These are phyloP conservation scores for Oxyura jamaicensis DNA, from an alignment of 2,113 vertebrate species.

Conservation along the genomic window DNA sequence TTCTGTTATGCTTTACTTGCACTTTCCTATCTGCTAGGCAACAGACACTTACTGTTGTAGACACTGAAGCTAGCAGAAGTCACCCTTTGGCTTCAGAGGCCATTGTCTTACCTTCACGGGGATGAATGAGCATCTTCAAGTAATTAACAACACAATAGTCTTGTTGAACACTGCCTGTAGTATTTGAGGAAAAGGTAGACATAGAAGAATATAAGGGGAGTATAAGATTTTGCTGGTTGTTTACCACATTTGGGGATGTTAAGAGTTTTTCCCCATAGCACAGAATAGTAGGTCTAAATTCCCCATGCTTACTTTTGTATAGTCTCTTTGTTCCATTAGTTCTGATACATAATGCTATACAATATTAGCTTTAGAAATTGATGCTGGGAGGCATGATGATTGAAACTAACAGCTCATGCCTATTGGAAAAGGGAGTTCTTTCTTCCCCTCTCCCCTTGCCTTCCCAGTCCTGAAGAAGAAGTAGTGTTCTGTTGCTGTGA, in stretches of 20 bases:
- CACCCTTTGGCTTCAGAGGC: background rate
- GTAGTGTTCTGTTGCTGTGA: background rate
- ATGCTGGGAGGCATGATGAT: background rate
- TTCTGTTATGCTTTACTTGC: background rate
- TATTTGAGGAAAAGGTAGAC: background rate
- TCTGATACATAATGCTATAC: rapidly evolving
- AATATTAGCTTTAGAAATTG: background rate
- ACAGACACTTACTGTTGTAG: background rate
- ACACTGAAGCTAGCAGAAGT: background rate
- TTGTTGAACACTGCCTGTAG: background rate
- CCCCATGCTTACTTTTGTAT: background rate
- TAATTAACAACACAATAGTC: background rate
- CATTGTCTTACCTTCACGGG: background rate
- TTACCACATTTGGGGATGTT: background rate
- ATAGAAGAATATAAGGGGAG: background rate
- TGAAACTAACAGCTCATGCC: rapidly evolving
- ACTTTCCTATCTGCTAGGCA: background rate
- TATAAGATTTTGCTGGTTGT: background rate
- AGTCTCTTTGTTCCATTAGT: background rate
- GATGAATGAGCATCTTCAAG: background rate
- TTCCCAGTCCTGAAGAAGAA: background rate
- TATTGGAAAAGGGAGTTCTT: background rate
- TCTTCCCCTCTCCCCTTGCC: background rate
- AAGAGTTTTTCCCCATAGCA: background rate
- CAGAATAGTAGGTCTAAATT: background rate